A percentile compares a stretch with the other conserved stretches of the same genome.
Conservation (phyloP, 2,888 invertebrate genomes). For the Chrysolina oricalcia region DNA sequence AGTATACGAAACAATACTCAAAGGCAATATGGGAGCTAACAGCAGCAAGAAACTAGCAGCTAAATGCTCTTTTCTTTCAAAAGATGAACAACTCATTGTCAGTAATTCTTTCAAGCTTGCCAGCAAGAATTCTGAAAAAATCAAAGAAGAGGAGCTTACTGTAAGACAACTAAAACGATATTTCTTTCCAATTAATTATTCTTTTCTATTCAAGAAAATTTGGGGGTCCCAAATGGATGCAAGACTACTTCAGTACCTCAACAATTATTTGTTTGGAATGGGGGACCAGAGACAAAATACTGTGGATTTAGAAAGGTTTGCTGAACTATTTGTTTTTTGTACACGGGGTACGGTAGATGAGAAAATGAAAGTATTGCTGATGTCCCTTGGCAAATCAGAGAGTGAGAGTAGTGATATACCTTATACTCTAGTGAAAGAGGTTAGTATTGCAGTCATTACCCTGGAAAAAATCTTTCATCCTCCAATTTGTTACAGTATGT, state of each 20-base stretch:
- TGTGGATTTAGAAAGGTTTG: constrained; percentile 79
- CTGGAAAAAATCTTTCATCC: neutral
- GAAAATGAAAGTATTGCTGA: constrained; percentile 75
- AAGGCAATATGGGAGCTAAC: constrained; percentile 71
- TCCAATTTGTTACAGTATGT: constrained; percentile 75
- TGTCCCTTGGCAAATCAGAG: constrained; percentile 75
- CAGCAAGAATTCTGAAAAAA: constrained; percentile 78
- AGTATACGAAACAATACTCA: neutral
- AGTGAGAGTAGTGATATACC: constrained; percentile 75
- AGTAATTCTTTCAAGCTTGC: constrained; percentile 78
- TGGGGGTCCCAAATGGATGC: constrained; percentile 83
- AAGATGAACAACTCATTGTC: constrained; percentile 78
- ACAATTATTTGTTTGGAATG: constrained; percentile 79
- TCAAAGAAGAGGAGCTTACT: constrained; percentile 80
- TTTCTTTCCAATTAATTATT: constrained; percentile 21
- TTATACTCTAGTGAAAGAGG: constrained; percentile 78
- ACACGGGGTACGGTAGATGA: constrained; percentile 81
- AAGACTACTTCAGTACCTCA: constrained; percentile 79
- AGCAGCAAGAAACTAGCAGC: constrained; percentile 79
- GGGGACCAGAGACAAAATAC: constrained; percentile 73
- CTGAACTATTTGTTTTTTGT: constrained; percentile 81
- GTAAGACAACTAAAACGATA: constrained; percentile 71
- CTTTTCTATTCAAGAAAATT: constrained; percentile 74
- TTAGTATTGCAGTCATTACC: constrained; percentile 59
- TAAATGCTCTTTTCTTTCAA: constrained; percentile 78